Conservation (phyloP, 2,888 invertebrate genomes). For the Strigamia transsilvanica region DNA sequence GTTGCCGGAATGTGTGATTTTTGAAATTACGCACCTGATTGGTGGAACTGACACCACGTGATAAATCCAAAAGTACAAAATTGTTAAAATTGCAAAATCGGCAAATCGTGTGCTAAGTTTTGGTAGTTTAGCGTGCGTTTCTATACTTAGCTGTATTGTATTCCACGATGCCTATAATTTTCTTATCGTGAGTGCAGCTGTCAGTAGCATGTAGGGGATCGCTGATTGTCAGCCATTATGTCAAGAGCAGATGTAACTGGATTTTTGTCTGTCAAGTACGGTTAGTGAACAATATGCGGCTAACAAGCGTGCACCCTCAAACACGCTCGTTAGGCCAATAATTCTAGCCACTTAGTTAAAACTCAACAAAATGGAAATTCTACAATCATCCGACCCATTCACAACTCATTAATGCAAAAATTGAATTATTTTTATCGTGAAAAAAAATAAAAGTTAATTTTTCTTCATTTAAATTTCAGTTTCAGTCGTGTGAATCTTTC, state of each 20-base stretch:
- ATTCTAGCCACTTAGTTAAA: neutral
- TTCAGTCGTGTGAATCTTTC: too few species aligned
- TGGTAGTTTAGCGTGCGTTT: too few species aligned
- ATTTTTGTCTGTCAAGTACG: constrained; percentile 23
- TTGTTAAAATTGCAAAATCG: too few species aligned
- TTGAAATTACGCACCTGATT: too few species aligned
- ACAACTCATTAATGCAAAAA: too few species aligned
- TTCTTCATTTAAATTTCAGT: neutral
- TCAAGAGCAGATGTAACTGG: constrained; percentile 39
- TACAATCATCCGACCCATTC: too few species aligned
- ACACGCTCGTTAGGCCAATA: constrained; percentile 21
- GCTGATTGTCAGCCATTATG: constrained; percentile 44
- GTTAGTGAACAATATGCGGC: constrained; percentile 32
- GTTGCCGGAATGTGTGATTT: too few species aligned
- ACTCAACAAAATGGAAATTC: neutral
- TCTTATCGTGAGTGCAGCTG: constrained; percentile 34
- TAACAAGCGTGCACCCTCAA: constrained; percentile 36
- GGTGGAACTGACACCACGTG: too few species aligned
- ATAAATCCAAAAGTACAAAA: too few species aligned
- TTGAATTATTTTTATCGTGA: neutral
- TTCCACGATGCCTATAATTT: neutral
- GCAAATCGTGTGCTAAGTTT: too few species aligned
- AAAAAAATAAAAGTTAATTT: too few species aligned
- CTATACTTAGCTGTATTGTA: neutral
- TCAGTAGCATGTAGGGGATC: constrained; percentile 11